Evolutionary conservation across 2,888 invertebrate species (phyloP), one percentile per base, ranked within the genome.

Genomic region (Leucoma salicis): DNA sequence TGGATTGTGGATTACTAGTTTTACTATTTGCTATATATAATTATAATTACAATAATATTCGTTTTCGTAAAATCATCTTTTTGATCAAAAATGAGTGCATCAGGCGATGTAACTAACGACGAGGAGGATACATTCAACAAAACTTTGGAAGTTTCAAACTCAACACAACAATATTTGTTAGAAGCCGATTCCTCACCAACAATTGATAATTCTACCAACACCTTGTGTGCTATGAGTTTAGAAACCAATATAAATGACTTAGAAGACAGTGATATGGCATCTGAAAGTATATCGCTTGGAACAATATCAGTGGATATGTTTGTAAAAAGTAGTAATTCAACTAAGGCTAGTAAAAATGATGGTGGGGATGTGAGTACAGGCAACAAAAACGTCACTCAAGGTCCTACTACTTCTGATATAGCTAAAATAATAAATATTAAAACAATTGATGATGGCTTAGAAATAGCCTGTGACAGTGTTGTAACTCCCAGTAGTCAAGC

Each of bases 61-160:
- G n/a, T n/a, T n/a, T n/a, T n/a, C n/a, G n/a, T n/a, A n/a, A n/a
- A n/a, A n/a, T n/a, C n/a, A n/a, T n/a, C n/a, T n/a, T n/a, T n/a
- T 21, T 21, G 2, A 11, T 31, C n/a, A 0, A 53, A 7, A 35
- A 57, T 57, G 60, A 47, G 57, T 53, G 41, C 35, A 32, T 16
- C 2, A 1, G 45, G 38, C 15, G 47, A 47, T 11, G 21, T 35
- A 11, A 41, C 13, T 24, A 41, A 47, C 5, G 44, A 47, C 2
- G 41, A 43, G 5, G 36, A 29, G 0, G 13, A 18, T 1, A 7
- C 2, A n/a, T 10, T 12, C 13, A 35, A 24, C 2, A 14, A 16
- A 34, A 39, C 32, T 1, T 25, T 15, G 21, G 32, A 21, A 18
- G 10, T 5, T 14, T 16, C 14, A 7, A 24, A 1, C 12, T 11